These are phyloP conservation scores for Cheiracanthium punctorium DNA, from an alignment of 2,888 invertebrate species.

Conservation along the genomic window DNA sequence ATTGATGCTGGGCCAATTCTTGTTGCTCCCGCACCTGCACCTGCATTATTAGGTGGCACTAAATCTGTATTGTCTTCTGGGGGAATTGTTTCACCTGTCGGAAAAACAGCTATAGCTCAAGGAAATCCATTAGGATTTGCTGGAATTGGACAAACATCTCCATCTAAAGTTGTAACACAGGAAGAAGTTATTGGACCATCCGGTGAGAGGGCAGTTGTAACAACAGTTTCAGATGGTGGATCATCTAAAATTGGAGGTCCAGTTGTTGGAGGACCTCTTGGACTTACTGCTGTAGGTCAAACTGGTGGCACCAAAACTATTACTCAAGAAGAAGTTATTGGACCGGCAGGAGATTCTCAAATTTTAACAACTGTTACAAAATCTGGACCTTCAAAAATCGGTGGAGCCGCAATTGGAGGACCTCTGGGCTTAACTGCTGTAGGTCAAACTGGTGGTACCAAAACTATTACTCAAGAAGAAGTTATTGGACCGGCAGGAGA, in stretches of 20 bases:
- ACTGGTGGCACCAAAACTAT: background rate
- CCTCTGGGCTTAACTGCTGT: constrained; percentile 12
- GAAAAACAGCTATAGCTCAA: background rate
- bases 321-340: constrained; percentile 38
- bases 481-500: constrained; percentile 52
- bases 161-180: background rate
- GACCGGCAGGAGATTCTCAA: constrained; percentile 31
- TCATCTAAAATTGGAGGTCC: constrained; percentile 36
- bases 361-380: constrained; percentile 40
- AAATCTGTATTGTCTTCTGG: background rate
- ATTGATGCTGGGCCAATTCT: constrained; percentile 1
- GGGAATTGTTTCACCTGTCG: background rate
- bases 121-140: background rate
- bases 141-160: background rate
- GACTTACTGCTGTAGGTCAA: constrained; percentile 9
- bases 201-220: constrained; percentile 6
- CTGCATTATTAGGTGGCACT: background rate
- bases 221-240: background rate
- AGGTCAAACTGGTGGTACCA: constrained; percentile 13
- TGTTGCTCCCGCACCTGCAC: background rate
- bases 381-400: background rate
- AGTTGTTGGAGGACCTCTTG: constrained; percentile 10
- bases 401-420: background rate
- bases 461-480: constrained; percentile 53
- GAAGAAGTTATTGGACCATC: constrained; percentile 24